Percentiles rank a stretch among this genome's conserved stretches.
These are phyloP conservation scores for Nephrotoma appendiculata DNA, from an alignment of 2,888 invertebrate genomes.

Conservation along the genomic window DNA sequence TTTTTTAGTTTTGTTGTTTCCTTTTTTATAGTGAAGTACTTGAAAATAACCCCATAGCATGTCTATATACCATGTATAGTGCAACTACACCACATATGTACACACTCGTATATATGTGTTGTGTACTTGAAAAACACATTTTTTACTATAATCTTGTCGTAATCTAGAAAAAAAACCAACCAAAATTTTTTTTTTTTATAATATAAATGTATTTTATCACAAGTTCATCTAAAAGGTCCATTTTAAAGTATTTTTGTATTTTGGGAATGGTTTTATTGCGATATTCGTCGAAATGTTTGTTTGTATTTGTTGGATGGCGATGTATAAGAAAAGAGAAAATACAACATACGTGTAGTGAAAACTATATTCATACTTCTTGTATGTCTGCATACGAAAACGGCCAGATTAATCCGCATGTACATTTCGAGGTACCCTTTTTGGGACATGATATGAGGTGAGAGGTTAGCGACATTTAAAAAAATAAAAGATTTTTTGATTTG, in stretches of 20 bases:
- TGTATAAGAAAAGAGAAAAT: not conserved
- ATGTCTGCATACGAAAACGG: not conserved
- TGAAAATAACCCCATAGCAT: not conserved
- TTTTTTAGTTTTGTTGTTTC: not conserved
- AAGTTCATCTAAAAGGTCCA: slow-evolving; percentile 5
- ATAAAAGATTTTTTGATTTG: not conserved
- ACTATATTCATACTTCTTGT: not conserved
- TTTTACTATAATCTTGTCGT: not conserved
- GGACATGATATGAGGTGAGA: not conserved
- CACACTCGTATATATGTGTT: not conserved
- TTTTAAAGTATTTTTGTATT: slow-evolving; percentile 1
- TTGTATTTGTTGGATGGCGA: not conserved
- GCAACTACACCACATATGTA: not conserved
- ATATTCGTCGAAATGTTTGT: not conserved
- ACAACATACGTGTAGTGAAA: not conserved
- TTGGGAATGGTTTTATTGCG: slow-evolving; percentile 1
- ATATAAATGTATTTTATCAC: slow-evolving; percentile 2
- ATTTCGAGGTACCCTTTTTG: not conserved
- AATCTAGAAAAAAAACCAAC: not conserved
- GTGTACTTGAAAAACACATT: not conserved
- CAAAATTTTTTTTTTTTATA: not conserved
- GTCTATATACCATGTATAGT: not conserved
- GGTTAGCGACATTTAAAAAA: not conserved
- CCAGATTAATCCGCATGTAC: not conserved
- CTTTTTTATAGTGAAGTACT: not conserved